Evolutionary conservation across 2,113 vertebrate species (phyloP).

Genomic region (Anseranas semipalmata): DNA sequence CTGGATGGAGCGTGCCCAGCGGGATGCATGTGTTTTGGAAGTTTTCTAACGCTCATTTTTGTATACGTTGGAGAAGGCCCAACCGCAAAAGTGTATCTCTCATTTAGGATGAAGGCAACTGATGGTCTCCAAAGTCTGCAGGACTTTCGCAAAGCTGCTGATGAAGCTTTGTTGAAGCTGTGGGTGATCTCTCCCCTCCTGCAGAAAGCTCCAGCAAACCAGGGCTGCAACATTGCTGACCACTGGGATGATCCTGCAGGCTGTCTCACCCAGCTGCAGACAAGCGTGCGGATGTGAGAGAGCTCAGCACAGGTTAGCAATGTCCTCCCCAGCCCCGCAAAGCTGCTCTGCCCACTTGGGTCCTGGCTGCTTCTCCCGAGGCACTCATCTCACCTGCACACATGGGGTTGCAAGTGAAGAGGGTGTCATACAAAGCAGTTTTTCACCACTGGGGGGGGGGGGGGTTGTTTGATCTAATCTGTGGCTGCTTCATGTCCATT

Average conservation of each 20-base stretch:
- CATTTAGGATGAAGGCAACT: neutral
- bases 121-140: neutral
- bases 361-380: neutral
- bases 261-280: neutral
- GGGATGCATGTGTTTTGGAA: neutral
- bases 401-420: fast-evolving
- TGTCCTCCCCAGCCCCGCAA: neutral
- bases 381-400: neutral
- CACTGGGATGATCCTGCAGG: neutral
- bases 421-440: neutral
- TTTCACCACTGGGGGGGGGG: neutral
- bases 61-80: neutral
- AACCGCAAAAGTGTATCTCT: neutral
- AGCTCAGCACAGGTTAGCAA: neutral
- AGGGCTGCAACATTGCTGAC: neutral
- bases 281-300: fast-evolving
- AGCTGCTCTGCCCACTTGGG: neutral
- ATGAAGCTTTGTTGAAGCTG: neutral
- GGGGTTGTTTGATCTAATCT: neutral
- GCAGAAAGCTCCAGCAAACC: neutral
- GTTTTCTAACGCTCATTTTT: fast-evolving
- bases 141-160: neutral
- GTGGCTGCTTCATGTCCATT: neutral
- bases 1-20: neutral
- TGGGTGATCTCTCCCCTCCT: neutral